Base-by-base conservation (phyloP, 2,113 vertebrate species). In the Probosciger aterrimus region DNA sequence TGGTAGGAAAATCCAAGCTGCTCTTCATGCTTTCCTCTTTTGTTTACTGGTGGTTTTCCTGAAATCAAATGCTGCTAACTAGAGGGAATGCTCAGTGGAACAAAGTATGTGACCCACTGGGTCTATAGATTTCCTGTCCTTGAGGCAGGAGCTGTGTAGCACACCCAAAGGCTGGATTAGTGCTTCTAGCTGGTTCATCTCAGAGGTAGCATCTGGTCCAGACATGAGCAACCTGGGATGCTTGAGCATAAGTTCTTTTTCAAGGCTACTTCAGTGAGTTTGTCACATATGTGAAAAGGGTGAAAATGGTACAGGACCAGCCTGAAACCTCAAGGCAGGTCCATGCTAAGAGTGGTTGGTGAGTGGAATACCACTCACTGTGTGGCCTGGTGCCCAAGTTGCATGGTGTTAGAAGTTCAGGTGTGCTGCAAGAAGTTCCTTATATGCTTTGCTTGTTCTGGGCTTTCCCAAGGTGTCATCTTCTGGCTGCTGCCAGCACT, bases 71-170 rank as follows among this genome's bases (percentile, higher is more conserved):
- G 52, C 33, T 83, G n/a, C 52, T 86, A 65, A 11, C 28, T 16
- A 27, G 75, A 59, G 41, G 37, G 27, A 52, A 24, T 33, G 41
- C 60, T 92, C 14, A 73, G 14, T 10, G 12, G 27, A 9, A 11
- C 0, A 0, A 25, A 67, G 12, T 25, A 1, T 4, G 28, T 67
- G 31, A 74, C 24, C 53, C 6, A 4, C 18, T 16, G 17, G 14
- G 28, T 83, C 35, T 88, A 4, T 14, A 23, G 52, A 14, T 60
- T 3, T 2, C 31, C 57, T 71, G 55, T 4, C 41, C 60, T 46
- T 49, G 18, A 39, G 50, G 41, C 79, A 52, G 78, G 41, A 39
- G 63, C 18, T 20, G 1, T 35, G 77, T 27, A 33, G 67, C 30
- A 28, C 2, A 3, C 37, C 37, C 20, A 17, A 0, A 1, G 11